phyloP scores from a whole-genome alignment of 64 coral and sea anemone species.

The Montipora efflorescens region DNA sequence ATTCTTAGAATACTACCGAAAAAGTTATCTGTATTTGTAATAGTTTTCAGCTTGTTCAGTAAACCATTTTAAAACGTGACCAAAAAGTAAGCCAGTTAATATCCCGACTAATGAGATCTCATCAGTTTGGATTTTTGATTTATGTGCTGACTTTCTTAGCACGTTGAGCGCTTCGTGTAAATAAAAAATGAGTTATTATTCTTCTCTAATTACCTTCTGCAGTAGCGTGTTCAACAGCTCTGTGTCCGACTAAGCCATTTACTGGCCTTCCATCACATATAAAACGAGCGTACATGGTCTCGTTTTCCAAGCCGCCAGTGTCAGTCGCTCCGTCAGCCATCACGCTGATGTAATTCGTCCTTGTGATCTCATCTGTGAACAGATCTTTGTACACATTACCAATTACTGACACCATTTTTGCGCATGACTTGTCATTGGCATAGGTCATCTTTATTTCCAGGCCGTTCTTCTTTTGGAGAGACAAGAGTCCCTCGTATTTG shows the following conservation, averaged over 20 bases:
- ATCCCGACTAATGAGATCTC: not conserved
- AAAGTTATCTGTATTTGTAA: no score
- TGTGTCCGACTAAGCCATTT: not conserved
- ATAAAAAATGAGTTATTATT: no score
- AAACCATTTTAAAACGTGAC: no score
- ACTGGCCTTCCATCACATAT: not conserved
- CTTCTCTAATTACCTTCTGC: not conserved
- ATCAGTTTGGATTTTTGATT: not conserved
- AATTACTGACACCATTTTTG: not conserved
- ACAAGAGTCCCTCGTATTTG: not conserved
- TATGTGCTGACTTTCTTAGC: no score
- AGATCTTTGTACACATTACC: not conserved
- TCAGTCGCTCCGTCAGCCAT: not conserved
- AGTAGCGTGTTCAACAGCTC: not conserved
- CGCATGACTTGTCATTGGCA: not conserved
- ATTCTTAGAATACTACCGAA: no score
- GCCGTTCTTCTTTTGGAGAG: not conserved
- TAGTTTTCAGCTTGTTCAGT: no score
- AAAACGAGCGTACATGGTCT: not conserved
- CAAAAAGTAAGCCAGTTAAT: no score
- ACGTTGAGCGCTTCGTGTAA: no score
- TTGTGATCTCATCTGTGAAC: not conserved
- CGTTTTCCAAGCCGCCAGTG: not conserved
- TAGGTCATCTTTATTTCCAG: not conserved
- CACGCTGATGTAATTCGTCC: not conserved